Evolutionary conservation across 2,113 vertebrate genomes (phyloP).

Genomic region (Brachypteracias leptosomus): DNA sequence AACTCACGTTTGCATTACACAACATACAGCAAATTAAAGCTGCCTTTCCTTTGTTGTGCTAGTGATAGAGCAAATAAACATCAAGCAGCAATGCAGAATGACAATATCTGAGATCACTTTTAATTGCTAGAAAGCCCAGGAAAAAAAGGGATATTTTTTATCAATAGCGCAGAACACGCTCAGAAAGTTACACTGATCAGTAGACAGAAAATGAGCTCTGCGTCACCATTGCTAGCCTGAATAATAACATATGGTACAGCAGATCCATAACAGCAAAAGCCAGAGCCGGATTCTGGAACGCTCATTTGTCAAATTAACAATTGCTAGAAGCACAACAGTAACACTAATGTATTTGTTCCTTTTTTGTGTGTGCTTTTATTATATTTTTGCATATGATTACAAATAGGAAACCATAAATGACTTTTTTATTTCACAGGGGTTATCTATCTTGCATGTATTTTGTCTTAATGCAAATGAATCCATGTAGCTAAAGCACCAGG

Average conservation of each 20-base stretch:
- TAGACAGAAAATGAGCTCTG: not conserved
- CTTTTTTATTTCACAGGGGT: not conserved
- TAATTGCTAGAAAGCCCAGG: not conserved
- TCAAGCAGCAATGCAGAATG: not conserved
- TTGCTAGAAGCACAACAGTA: slow-evolving; percentile 23
- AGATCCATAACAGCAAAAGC: slow-evolving; percentile 24
- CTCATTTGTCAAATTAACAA: slow-evolving; percentile 48
- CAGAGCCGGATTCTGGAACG: not conserved
- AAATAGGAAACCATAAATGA: not conserved
- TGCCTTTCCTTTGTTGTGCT: slow-evolving; percentile 16
- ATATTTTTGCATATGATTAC: not conserved
- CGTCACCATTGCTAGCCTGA: not conserved
- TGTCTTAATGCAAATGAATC: not conserved
- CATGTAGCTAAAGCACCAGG: not conserved
- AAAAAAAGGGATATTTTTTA: not conserved
- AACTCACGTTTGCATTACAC: slow-evolving; percentile 41
- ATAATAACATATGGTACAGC: slow-evolving; percentile 24
- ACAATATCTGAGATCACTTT: not conserved
- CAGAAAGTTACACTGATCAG: slow-evolving; percentile 2
- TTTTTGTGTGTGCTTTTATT: not conserved
- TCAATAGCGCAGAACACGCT: not conserved
- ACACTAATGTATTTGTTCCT: not conserved
- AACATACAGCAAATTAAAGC: slow-evolving; percentile 35
- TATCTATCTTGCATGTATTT: not conserved
- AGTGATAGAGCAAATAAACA: slow-evolving; percentile 7